Percentiles rank a stretch among this genome's conserved stretches.
These are phyloP conservation scores for Apis florea DNA, from an alignment of 1,140 invertebrate species.

Conservation along the genomic window DNA sequence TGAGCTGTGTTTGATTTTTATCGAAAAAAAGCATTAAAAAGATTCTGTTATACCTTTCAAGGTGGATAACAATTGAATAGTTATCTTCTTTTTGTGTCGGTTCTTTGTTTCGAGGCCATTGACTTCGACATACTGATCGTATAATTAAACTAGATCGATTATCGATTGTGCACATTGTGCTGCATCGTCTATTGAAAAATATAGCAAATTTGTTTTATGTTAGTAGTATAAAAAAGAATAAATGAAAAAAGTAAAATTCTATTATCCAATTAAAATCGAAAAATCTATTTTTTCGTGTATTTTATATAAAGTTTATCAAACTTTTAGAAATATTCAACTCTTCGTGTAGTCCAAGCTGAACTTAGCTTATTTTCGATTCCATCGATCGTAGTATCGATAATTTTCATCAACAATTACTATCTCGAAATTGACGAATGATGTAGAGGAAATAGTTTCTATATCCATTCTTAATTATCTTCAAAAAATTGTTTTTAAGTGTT, in stretches of 20 bases:
- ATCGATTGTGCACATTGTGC: conserved; percentile 25
- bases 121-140: conserved; percentile 14
- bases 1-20: background rate
- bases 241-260: no score
- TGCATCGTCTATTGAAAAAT: conserved; percentile 8
- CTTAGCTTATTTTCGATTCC: background rate
- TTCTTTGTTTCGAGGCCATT: conserved; percentile 24
- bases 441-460: background rate
- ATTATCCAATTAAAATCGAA: no score
- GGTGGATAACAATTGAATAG: conserved; percentile 1
- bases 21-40: background rate
- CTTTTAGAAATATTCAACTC: background rate
- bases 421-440: no score
- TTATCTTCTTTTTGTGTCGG: conserved; percentile 4
- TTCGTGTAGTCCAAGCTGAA: background rate
- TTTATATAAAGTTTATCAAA: background rate
- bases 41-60: background rate
- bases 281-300: background rate
- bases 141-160: conserved; percentile 36
- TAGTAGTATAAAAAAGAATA: background rate
- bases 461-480: no score
- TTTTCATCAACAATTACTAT: background rate
- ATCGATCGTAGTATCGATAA: conserved; percentile 12
- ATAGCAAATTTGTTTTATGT: background rate
- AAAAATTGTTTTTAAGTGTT: background rate